Evolutionary conservation across 2,888 invertebrate species (phyloP).

Genomic region (Himalopsyche japonica): DNA sequence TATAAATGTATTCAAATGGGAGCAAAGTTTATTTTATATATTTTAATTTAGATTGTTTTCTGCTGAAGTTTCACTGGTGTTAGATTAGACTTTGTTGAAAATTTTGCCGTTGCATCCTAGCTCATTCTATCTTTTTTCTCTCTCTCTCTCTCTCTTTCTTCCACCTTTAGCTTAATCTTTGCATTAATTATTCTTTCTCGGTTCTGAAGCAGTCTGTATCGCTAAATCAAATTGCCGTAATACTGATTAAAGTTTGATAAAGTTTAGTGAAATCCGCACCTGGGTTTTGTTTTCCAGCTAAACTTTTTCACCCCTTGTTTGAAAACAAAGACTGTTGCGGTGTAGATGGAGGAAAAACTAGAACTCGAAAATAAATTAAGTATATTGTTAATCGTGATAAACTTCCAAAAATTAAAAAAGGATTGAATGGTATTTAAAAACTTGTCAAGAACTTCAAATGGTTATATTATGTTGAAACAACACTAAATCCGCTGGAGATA

Average conservation of each 20-base stretch:
- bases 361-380: background rate
- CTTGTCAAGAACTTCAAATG: no score
- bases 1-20: no score
- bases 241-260: conserved; percentile 22
- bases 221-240: conserved; percentile 1
- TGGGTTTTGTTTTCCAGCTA: background rate
- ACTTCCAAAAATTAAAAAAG: no score
- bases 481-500: no score
- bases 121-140: background rate
- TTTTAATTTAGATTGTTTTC: background rate
- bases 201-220: background rate
- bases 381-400: background rate
- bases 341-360: background rate
- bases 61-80: background rate
- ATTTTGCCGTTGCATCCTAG: background rate
- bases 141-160: background rate
- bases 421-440: no score
- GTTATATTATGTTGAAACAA: no score
- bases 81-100: background rate
- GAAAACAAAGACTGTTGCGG: background rate
- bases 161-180: background rate
- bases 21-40: background rate
- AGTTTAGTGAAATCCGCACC: conserved; percentile 10
- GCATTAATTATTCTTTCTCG: background rate
- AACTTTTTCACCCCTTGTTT: background rate